Evolutionary conservation across 2,888 invertebrate species (phyloP).

Genomic region (Volucella inanis): DNA sequence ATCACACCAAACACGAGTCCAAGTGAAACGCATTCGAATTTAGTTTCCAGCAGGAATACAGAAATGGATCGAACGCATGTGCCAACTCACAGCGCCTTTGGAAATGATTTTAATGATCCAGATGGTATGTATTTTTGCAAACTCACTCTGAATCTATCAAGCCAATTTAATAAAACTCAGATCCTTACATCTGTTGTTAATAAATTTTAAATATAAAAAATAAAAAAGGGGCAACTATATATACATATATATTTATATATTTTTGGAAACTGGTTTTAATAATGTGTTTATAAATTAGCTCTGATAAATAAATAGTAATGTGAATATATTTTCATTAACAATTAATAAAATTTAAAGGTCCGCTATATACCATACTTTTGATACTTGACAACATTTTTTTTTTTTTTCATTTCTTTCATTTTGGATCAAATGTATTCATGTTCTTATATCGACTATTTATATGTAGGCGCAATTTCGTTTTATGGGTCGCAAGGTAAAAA

Average conservation of each 20-base stretch:
- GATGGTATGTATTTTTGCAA: conserved; percentile 72
- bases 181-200: neutral
- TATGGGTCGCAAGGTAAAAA: conserved; percentile 81
- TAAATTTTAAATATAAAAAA: too few relatives aligned
- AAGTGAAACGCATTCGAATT: conserved; percentile 78
- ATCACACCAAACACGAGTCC: conserved; percentile 85
- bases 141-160: neutral
- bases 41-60: conserved; percentile 78
- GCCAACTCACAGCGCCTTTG: conserved; percentile 83
- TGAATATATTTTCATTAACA: too few relatives aligned
- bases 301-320: neutral
- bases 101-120: conserved; percentile 76
- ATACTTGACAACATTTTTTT: neutral
- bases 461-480: conserved; percentile 81
- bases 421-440: conserved; percentile 30
- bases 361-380: too few relatives aligned
- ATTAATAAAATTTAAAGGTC: too few relatives aligned
- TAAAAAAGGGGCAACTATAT: too few relatives aligned
- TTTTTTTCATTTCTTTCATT: conserved; percentile 39
- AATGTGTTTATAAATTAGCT: conserved; percentile 21
- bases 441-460: conserved; percentile 64
- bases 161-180: neutral
- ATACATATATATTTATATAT: too few relatives aligned
- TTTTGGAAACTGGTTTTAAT: conserved; percentile 19
- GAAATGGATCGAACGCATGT: conserved; percentile 81